phyloP scores from a whole-genome alignment of 2,113 vertebrate species.

The Pteruthius melanotis region DNA sequence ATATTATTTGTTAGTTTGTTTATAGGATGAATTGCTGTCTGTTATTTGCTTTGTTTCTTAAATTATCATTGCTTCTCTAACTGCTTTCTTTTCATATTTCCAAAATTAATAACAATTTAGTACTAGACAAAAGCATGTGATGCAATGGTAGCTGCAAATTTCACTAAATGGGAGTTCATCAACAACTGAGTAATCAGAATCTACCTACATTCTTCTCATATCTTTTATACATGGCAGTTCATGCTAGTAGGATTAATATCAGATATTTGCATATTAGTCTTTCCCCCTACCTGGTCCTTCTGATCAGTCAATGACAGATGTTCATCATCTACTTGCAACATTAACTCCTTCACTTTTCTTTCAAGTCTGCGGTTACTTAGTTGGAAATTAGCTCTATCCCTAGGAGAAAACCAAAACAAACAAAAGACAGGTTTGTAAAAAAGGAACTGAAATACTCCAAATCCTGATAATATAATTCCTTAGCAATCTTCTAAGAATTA shows the following conservation, averaged over 20 bases:
- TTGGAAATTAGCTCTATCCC: slow-evolving; percentile 89
- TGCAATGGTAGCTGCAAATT: background rate
- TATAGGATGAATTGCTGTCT: background rate
- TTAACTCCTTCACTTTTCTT: slow-evolving; percentile 92
- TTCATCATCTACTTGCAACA: slow-evolving; percentile 95
- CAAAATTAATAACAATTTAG: background rate
- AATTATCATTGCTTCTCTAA: background rate
- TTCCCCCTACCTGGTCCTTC: slow-evolving; percentile 87
- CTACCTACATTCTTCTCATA: background rate
- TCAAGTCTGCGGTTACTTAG: slow-evolving; percentile 90
- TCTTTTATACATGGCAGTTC: background rate
- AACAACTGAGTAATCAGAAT: background rate
- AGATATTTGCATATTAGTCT: background rate
- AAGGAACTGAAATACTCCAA: background rate
- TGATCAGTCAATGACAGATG: slow-evolving; percentile 89
- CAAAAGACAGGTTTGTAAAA: background rate
- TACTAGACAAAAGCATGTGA: background rate
- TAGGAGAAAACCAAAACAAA: slow-evolving; percentile 21
- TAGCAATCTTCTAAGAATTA: background rate
- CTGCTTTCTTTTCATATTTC: background rate
- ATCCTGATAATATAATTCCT: background rate
- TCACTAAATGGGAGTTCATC: background rate
- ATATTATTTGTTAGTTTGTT: background rate
- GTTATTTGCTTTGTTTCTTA: background rate
- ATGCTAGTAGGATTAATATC: background rate